Evolutionary conservation across 2,888 invertebrate species (phyloP).

Genomic region (Sinhomidia bicolor): DNA sequence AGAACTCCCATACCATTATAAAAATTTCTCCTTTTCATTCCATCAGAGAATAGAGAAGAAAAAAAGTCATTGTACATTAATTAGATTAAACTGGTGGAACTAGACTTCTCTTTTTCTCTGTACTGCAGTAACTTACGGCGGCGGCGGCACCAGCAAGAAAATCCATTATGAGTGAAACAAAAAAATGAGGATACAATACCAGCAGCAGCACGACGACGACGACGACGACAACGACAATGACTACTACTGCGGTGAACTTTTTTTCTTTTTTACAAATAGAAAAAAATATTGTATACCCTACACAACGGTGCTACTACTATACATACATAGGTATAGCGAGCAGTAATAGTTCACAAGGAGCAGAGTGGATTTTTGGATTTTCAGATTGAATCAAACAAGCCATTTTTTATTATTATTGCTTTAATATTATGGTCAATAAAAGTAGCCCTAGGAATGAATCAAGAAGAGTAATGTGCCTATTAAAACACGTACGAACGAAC

Average conservation of each 20-base stretch:
- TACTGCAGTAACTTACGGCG: constrained; percentile 9
- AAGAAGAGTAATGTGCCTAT: constrained; percentile 47
- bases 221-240: neutral
- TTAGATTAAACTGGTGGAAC: constrained; percentile 34
- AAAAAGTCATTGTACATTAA: constrained; percentile 35
- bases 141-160: constrained; percentile 9
- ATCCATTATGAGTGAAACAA: neutral
- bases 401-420: constrained; percentile 51
- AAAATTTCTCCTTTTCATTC: constrained; percentile 28
- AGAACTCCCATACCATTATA: constrained; percentile 23
- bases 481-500: constrained; percentile 27
- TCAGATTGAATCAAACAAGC: constrained; percentile 49
- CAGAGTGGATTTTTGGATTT: constrained; percentile 37
- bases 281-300: neutral
- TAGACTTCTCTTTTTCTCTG: neutral
- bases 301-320: too few relatives aligned
- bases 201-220: neutral
- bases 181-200: neutral
- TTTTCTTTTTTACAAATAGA: too few relatives aligned
- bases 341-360: too few relatives aligned
- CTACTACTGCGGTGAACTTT: neutral
- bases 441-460: constrained; percentile 39
- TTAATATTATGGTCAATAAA: constrained; percentile 45
- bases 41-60: constrained; percentile 12
- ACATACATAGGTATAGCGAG: too few relatives aligned